phyloP scores from a whole-genome alignment of 1,140 invertebrate genomes.

The Bombyx mandarina region DNA sequence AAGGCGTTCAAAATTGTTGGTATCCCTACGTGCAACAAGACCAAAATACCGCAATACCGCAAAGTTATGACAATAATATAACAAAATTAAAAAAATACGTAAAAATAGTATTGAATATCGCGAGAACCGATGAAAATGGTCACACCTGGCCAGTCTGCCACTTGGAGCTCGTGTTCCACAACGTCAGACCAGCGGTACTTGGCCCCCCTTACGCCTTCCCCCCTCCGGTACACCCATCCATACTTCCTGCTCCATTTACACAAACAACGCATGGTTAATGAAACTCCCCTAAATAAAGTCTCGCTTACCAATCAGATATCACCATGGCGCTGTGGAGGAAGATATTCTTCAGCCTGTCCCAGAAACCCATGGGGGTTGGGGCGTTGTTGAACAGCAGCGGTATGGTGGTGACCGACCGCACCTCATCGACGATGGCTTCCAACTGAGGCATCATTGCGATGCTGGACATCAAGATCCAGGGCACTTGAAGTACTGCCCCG shows the following conservation, averaged over 20 bases:
- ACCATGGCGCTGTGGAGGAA: conserved; percentile 11
- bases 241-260: no score
- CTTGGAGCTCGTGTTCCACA: not conserved
- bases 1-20: no score
- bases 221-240: no score
- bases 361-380: conserved; percentile 30
- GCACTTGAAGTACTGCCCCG: conserved; percentile 33
- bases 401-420: conserved; percentile 22
- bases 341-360: conserved; percentile 25
- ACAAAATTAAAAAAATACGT: no score
- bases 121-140: no score
- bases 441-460: conserved; percentile 21
- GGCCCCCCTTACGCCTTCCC: not conserved
- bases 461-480: conserved; percentile 37
- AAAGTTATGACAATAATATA: no score
- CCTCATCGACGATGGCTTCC: conserved; percentile 31
- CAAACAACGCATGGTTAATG: no score
- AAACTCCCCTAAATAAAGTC: no score
- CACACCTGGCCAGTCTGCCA: not conserved
- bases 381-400: conserved; percentile 22
- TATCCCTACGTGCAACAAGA: no score
- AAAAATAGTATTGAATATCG: no score
- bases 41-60: no score
- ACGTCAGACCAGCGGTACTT: not conserved
- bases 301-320: conserved; percentile 22